These are phyloP conservation scores for Heteromormyrus szaboi DNA, from an alignment of 2,797 vertebrate genomes.

Conservation along the genomic window DNA sequence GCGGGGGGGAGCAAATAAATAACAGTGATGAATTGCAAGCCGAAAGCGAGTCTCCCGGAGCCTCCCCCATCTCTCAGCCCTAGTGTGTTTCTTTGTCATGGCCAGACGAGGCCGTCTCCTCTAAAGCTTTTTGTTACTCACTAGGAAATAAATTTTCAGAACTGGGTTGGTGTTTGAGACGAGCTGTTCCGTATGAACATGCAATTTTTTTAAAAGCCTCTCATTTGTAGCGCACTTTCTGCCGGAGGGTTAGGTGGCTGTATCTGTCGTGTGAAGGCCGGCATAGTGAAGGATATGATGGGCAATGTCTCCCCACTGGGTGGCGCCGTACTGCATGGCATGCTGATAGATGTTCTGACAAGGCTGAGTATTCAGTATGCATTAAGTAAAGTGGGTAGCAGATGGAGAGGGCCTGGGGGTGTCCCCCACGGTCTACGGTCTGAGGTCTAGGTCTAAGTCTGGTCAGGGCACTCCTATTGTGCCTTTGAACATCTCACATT, in stretches of 20 bases:
- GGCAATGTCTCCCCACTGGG: not conserved
- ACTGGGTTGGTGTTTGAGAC: not conserved
- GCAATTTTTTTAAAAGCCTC: constrained; percentile 63
- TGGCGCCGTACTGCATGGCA: not conserved
- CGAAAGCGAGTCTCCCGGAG: not conserved
- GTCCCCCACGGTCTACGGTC: not conserved
- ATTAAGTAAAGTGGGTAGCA: not conserved
- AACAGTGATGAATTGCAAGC: not conserved
- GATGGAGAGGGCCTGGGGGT: not conserved
- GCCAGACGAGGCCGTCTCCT: not conserved
- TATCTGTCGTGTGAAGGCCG: constrained; percentile 57
- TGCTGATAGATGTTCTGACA: constrained; percentile 31
- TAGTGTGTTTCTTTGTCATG: not conserved
- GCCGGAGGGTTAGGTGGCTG: constrained; percentile 55
- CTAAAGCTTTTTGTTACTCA: constrained; percentile 8
- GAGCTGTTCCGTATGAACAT: constrained; percentile 29
- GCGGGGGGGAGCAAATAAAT: constrained; percentile 3
- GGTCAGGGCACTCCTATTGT: not conserved
- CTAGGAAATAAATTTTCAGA: constrained; percentile 7
- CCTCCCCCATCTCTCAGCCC: not conserved
- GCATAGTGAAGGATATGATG: constrained; percentile 57
- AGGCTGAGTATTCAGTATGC: constrained; percentile 11
- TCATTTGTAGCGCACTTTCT: constrained; percentile 37
- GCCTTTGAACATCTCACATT: not conserved
- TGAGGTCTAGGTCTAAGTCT: not conserved